These are phyloP conservation scores for Drosophila neocordata DNA, from an alignment of 1,140 invertebrate species.

Conservation along the genomic window DNA sequence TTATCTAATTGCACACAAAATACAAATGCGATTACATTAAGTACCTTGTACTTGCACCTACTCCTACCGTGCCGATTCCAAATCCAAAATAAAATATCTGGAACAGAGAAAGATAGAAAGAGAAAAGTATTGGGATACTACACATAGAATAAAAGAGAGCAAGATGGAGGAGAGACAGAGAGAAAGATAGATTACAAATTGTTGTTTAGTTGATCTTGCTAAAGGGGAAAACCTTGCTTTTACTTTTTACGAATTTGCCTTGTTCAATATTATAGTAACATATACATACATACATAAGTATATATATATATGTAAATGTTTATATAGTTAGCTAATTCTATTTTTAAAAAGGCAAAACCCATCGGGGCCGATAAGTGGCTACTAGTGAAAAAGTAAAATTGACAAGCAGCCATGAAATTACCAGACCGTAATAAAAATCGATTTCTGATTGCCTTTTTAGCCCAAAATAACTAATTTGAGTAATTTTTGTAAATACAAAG, in stretches of 20 bases:
- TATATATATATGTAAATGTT: neutral
- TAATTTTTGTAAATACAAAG: neutral
- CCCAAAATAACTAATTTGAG: neutral
- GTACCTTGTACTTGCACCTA: constrained; percentile 53
- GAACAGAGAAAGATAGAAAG: neutral
- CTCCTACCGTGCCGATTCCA: neutral
- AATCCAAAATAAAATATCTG: neutral
- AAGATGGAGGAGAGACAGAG: neutral
- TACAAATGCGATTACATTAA: constrained; percentile 78
- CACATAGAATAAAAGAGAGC: neutral
- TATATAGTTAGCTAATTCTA: constrained; percentile 1
- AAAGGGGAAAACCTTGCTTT: constrained; percentile 46
- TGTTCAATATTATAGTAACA: neutral
- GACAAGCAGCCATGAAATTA: neutral
- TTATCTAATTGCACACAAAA: constrained; percentile 56
- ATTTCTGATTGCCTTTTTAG: neutral
- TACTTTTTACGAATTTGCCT: constrained; percentile 37
- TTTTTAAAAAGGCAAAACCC: neutral
- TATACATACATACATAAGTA: neutral
- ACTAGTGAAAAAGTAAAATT: neutral
- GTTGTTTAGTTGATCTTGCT: constrained; percentile 8
- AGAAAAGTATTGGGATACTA: no score
- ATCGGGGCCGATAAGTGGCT: neutral
- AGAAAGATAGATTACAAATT: constrained; percentile 2
- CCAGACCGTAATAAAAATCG: constrained; percentile 1